Percentiles rank a stretch among this genome's conserved stretches.
phyloP scores from a whole-genome alignment of 2,797 vertebrate species.

The Lacerta agilis region DNA sequence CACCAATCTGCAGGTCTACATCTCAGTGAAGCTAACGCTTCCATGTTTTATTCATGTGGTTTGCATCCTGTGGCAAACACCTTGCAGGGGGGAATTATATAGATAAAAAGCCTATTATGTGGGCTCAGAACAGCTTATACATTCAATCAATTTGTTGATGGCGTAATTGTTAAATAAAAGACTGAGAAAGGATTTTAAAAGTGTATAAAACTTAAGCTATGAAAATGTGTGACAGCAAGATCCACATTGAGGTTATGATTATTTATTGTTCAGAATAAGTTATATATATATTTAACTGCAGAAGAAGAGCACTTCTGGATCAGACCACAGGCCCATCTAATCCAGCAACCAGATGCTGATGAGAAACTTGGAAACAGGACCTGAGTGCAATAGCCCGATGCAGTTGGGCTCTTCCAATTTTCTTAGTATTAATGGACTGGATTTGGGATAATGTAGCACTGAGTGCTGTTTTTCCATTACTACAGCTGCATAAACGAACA shows the following conservation, averaged over 20 bases:
- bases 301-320: not conserved
- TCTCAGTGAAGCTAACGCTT: not conserved
- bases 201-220: too few species aligned
- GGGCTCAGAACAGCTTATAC: not conserved
- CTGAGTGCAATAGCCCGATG: not conserved
- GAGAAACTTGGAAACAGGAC: too few species aligned
- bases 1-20: not conserved
- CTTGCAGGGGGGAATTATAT: constrained; percentile 19
- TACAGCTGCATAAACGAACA: not conserved
- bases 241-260: too few species aligned
- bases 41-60: not conserved
- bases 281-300: not conserved
- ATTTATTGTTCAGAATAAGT: too few species aligned
- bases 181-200: not conserved
- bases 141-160: not conserved
- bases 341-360: not conserved
- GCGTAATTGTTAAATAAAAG: not conserved
- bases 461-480: not conserved
- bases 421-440: too few species aligned
- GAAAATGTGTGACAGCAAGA: too few species aligned
- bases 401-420: too few species aligned
- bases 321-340: not conserved
- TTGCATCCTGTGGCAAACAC: too few species aligned
- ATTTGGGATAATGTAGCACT: not conserved
- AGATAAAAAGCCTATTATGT: not conserved